Evolutionary conservation across 1,140 invertebrate species (phyloP).

Genomic region (Oncopeltus fasciatus): DNA sequence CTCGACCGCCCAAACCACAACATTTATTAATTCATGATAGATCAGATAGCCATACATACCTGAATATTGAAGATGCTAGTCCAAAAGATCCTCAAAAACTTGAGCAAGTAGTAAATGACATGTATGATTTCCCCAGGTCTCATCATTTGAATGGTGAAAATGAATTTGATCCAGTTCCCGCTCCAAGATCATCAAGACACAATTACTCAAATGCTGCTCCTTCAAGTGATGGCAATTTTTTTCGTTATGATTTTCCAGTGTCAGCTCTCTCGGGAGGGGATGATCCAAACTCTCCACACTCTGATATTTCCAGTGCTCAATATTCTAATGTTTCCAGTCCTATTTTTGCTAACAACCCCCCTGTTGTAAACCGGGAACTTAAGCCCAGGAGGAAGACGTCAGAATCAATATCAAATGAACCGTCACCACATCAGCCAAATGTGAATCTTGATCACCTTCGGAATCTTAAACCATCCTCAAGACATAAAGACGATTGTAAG

Average conservation of each 20-base stretch:
- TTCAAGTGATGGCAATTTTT: conserved; percentile 36
- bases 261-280: conserved; percentile 25
- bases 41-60: conserved; percentile 26
- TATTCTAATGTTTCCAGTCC: conserved; percentile 43
- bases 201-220: conserved; percentile 59
- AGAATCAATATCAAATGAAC: conserved; percentile 31
- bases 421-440: conserved; percentile 32
- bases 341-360: conserved; percentile 34
- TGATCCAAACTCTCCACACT: conserved; percentile 37
- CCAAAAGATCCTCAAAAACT: conserved; percentile 13
- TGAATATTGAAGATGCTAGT: conserved; percentile 23
- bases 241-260: conserved; percentile 39
- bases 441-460: conserved; percentile 31
- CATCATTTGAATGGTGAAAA: conserved; percentile 36
- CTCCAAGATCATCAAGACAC: conserved; percentile 35
- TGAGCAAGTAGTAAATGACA: conserved; percentile 38
- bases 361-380: conserved; percentile 57
- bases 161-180: conserved; percentile 18
- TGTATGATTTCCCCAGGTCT: conserved; percentile 56
- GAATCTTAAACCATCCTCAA: conserved; percentile 34
- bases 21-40: conserved; percentile 34
- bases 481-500: conserved; percentile 19
- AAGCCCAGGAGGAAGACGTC: conserved; percentile 54
- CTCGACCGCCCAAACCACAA: conserved; percentile 61
- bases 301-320: conserved; percentile 30